Conservation (phyloP, 2,797 vertebrate species). For the Gephyroberyx darwinii region DNA sequence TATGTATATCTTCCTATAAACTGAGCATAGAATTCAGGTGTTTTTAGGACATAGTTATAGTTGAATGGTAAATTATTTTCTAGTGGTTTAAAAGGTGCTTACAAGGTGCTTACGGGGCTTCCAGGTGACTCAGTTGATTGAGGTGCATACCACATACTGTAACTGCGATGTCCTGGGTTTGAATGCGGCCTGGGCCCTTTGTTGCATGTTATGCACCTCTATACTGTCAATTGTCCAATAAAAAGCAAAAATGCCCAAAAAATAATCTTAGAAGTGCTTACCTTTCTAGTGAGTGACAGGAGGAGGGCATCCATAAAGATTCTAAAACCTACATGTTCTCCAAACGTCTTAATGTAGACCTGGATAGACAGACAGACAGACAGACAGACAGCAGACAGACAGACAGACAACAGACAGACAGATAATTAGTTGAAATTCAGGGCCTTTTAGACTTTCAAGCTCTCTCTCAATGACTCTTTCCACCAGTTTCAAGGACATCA, state of each 20-base stretch:
- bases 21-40: too few relatives aligned
- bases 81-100: too few relatives aligned
- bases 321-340: conserved; percentile 95
- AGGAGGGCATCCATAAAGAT: conserved; percentile 98
- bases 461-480: neutral
- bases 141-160: too few relatives aligned
- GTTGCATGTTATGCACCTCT: too few relatives aligned
- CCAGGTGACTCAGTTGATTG: too few relatives aligned
- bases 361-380: conserved; percentile 53
- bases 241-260: neutral
- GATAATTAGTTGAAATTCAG: neutral
- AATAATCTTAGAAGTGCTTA: conserved; percentile 62
- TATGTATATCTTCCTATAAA: too few relatives aligned
- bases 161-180: too few relatives aligned
- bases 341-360: conserved; percentile 94
- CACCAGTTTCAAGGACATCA: neutral
- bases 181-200: too few relatives aligned
- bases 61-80: too few relatives aligned
- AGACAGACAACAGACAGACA: neutral
- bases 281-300: conserved; percentile 94
- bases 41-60: too few relatives aligned
- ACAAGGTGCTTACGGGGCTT: too few relatives aligned
- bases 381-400: neutral
- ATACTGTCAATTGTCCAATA: too few relatives aligned
- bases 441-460: neutral